Base-by-base conservation (phyloP, 1,140 invertebrate species). In the Diorhabda sublineata region DNA sequence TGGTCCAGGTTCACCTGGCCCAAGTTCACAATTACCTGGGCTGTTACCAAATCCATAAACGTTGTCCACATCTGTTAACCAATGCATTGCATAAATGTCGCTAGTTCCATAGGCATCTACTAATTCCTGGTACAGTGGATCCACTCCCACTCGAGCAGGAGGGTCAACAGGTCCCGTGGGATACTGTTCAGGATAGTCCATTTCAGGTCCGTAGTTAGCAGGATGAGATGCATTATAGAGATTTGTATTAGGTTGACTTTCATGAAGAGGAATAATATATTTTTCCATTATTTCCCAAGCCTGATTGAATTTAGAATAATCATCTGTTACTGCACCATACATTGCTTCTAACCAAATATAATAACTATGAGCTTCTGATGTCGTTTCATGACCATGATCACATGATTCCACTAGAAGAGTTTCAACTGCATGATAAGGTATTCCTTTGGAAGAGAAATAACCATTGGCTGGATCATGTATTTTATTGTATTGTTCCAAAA, bases 361-460 rank as follows among this genome's bases (percentile, higher is more conserved):
- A 69, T 73, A 73, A 66, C 71, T 72, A 64, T 66, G 71, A 4
- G 71, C 69, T 67, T 73, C 71, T n/a, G 71, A 73, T 2, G 71
- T 73, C 63, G 71, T 73, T 70, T 73, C 65, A 45, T 73, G 71
- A n/a, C 71, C 71, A 58, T 73, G 47, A 56, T 73, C 71, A 44
- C 66, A 67, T 6, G 71, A 68, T 70, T 73, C 71, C 6, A 73
- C 68, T 58, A 73, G 62, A 11, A 73, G 58, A 26, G 71, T 73
- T 73, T 73, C 71, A 58, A 73, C 64, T n/a, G 68, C 42, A 44
- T 73, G 71, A 47, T 70, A 73, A 8, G 71, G 71, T n/a, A 73
- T 57, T 5, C 71, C 71, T 67, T 70, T 62, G 26, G 45, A 42
- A 11, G 71, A 73, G 60, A 73, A 73, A 45, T 73, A 73, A 52